Evolutionary conservation across 1,140 invertebrate genomes (phyloP).

Genomic region (Rhopalosiphum maidis): DNA sequence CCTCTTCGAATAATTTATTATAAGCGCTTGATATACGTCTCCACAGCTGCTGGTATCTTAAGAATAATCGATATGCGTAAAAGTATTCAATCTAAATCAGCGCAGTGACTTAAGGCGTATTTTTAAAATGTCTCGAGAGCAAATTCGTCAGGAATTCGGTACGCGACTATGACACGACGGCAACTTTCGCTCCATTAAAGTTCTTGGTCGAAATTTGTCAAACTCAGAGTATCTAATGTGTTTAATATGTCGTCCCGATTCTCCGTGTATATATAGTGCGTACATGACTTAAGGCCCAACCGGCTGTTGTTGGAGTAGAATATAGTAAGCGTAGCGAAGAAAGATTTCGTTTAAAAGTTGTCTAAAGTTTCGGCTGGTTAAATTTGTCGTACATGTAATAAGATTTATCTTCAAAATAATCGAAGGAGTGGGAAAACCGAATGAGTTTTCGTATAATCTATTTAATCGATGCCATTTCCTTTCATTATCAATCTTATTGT

Average conservation of each 20-base stretch:
- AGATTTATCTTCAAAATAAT: constrained; percentile 20
- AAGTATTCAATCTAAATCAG: constrained; percentile 25
- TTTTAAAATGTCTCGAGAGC: neutral
- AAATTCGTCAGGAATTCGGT: constrained; percentile 37
- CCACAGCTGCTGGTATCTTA: neutral
- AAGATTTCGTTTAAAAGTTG: constrained; percentile 46
- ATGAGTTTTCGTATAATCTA: neutral
- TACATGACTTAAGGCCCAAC: neutral
- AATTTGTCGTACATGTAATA: neutral
- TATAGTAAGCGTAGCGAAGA: neutral
- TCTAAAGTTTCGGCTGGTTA: neutral
- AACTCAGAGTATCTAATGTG: constrained; percentile 40
- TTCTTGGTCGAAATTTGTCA: constrained; percentile 43
- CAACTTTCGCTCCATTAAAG: constrained; percentile 51
- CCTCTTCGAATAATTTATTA: neutral
- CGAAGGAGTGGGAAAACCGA: neutral
- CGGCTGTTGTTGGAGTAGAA: neutral
- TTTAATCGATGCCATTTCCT: neutral
- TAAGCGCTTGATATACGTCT: neutral
- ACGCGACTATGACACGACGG: constrained; percentile 4
- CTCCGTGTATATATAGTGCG: neutral
- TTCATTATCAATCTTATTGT: neutral
- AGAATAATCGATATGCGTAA: neutral
- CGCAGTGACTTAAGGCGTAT: neutral
- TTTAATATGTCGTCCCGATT: constrained; percentile 35